A percentile compares a stretch with the other conserved stretches of the same genome.
phyloP scores from a whole-genome alignment of 2,888 invertebrate genomes.

The Sceliomorpha sp. region DNA sequence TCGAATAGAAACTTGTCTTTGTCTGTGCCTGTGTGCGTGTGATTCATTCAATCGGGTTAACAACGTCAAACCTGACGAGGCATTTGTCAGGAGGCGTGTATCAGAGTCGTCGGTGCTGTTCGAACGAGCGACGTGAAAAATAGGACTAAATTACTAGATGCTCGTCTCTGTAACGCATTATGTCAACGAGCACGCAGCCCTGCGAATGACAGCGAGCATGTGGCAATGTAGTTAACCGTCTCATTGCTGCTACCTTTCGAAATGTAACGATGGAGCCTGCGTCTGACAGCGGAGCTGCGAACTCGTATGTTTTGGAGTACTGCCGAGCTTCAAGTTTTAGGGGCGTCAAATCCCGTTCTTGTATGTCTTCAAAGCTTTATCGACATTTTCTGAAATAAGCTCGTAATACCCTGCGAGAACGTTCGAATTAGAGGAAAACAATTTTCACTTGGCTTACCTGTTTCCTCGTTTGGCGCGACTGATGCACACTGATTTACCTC shows the following conservation, averaged over 20 bases:
- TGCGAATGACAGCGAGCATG: slow-evolving; percentile 74
- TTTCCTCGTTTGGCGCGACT: slow-evolving; percentile 13
- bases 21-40: no score
- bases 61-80: no score
- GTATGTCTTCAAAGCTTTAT: slow-evolving; percentile 47
- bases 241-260: slow-evolving; percentile 78
- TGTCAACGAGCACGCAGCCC: slow-evolving; percentile 53
- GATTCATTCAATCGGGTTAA: no score
- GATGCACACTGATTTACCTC: slow-evolving; percentile 14
- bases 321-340: slow-evolving; percentile 52
- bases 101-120: background rate
- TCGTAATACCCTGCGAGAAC: slow-evolving; percentile 34
- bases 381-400: slow-evolving; percentile 45
- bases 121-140: slow-evolving; percentile 11
- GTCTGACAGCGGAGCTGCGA: slow-evolving; percentile 67
- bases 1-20: no score
- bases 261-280: slow-evolving; percentile 76
- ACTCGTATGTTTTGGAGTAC: slow-evolving; percentile 53
- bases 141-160: slow-evolving; percentile 15
- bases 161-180: slow-evolving; percentile 44
- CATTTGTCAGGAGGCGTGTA: no score
- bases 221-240: slow-evolving; percentile 79
- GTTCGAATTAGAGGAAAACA: slow-evolving; percentile 38
- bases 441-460: slow-evolving; percentile 27
- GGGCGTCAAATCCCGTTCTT: slow-evolving; percentile 47